Evolutionary conservation across 2,888 invertebrate species (phyloP), one percentile per base, ranked within the genome.

Genomic region (Agrochola circellaris): DNA sequence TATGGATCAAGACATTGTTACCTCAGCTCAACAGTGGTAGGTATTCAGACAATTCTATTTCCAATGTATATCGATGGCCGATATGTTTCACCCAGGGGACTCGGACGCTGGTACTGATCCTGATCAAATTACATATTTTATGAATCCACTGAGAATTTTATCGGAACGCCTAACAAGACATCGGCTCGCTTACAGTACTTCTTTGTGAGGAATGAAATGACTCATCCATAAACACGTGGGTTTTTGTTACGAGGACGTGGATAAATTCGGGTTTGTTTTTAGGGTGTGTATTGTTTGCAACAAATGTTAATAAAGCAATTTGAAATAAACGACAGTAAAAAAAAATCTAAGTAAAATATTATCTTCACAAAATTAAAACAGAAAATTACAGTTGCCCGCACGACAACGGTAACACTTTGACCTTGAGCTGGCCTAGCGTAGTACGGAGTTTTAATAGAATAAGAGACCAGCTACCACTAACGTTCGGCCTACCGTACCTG

Each of bases 121-220:
- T 88, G 90, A 93, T 93, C 92, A 92, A 92, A 92, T 93, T 93
- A 93, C 92, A 92, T 93, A 91, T 92, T 93, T 93, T 92, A 93
- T 92, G 91, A 90, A 91, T 87, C 90, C 87, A 85, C 87, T 77
- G 90, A 88, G 89, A 88, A 86, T 89, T 89, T 90, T 90, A 89
- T 90, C 87, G 79, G 88, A 79, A 74, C 87, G 73, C 86, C 90
- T 92, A 91, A 89, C 89, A 91, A 91, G 89, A 85, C 83, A 82
- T 82, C 75, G 83, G 86, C 79, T 81, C 81, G n/a, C 77, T 84
- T 72, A 84, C 82, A 56, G 20, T 68, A 30, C 61, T 80, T 79
- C 75, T 81, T 81, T 87, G 82, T 81, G 71, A 73, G 81, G 77
- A 79, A 88, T 85, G 78, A 75, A 85, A 84, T 82, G 85, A 80